Conservation (phyloP, 2,888 invertebrate genomes). For the Caradrina clavipalpis region DNA sequence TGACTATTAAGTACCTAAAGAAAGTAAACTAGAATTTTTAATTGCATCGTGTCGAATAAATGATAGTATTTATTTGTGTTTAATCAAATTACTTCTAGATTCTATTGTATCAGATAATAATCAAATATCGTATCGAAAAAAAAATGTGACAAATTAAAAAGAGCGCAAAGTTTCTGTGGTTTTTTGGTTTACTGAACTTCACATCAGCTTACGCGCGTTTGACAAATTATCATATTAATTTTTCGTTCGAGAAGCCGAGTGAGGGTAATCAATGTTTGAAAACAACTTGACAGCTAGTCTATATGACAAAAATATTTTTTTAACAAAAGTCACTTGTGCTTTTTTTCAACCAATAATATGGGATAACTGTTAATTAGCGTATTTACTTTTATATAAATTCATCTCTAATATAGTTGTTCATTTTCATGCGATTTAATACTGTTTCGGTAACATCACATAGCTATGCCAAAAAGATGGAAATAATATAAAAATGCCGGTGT, state of each 20-base stretch:
- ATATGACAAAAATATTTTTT: too few relatives aligned
- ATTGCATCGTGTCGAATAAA: background rate
- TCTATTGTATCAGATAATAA: slow-evolving; percentile 1
- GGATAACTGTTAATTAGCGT: background rate
- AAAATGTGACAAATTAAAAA: background rate
- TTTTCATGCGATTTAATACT: background rate
- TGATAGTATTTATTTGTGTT: slow-evolving; percentile 27
- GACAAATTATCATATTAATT: too few relatives aligned
- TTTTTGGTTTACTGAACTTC: too few relatives aligned
- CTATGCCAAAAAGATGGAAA: background rate
- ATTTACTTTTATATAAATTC: slow-evolving; percentile 4
- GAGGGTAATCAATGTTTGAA: background rate
- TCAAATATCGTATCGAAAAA: background rate
- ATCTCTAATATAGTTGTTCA: background rate
- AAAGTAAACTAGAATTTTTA: background rate
- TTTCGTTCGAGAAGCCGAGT: too few relatives aligned
- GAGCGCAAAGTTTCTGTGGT: too few relatives aligned
- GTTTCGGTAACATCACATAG: too few relatives aligned
- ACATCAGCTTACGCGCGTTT: too few relatives aligned
- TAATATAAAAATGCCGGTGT: background rate
- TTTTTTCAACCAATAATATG: background rate
- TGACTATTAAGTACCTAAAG: background rate
- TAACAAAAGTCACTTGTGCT: too few relatives aligned
- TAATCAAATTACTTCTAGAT: slow-evolving; percentile 23
- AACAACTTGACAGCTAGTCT: background rate